Base-by-base conservation (phyloP, 1,140 invertebrate species). In the Antheraea mylitta region DNA sequence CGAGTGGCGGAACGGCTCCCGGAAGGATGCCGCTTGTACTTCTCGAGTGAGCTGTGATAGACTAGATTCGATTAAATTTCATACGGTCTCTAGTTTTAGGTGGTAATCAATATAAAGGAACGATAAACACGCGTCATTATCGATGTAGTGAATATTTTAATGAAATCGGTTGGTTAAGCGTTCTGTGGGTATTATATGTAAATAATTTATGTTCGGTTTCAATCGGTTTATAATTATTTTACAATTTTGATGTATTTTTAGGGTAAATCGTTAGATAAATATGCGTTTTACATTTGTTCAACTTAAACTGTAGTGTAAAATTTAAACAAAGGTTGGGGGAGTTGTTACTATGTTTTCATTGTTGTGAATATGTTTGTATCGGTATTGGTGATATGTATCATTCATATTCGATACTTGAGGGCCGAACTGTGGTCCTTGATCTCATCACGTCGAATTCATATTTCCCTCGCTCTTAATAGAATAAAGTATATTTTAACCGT, bases 161-260 rank as follows among this genome's bases (percentile, higher is more conserved):
- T 80, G 78, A 77, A 78, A 53, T 16, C 45, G 45, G 45, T 13
- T 53, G 79, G 68, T 75, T 85, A 86, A 89, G 86, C 72, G 79
- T 83, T 83, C 77, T 79, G 80, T 89, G 83, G 80, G 76, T 81
- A 79, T 77, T 78, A 76, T 76, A 67, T 88, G 87, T 91, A 90
- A 88, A 91, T 89, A 89, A 63, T 69, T 81, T 73, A 45, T 48
- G 72, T 85, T 87, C 69, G 79, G 22, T 89, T 89, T 90, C 83
- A 74, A 85, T 85, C 74, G 70, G 81, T 86, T 53, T 53, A 42
- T 42, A 3, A 4, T 42, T 10, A 30, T 64, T n/a, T 37, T 86
- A 85, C 85, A 87, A 86, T 90, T 91, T 90, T 86, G 86, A 87
- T 90, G 85, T 90, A 87, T 81, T 85, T 83, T 87, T 90, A 89